Conservation (phyloP, 2,888 invertebrate species). For the Pemphredon lugubris region DNA sequence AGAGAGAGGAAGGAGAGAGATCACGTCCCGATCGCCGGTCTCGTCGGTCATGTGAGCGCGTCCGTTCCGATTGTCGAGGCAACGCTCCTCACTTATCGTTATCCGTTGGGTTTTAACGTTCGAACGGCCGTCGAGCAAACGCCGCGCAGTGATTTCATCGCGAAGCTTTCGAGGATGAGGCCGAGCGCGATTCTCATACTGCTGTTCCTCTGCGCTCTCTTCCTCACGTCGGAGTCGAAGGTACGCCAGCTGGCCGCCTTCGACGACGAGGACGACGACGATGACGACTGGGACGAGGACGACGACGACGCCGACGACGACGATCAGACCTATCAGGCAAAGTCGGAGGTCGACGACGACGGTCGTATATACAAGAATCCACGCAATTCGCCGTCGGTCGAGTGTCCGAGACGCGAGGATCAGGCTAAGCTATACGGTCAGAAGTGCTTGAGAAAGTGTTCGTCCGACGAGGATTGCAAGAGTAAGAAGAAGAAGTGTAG, state of each 20-base stretch:
- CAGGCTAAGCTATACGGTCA: conserved; percentile 92
- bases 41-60: conserved; percentile 56
- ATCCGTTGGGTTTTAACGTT: conserved; percentile 1
- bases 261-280: conserved; percentile 77
- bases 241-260: conserved; percentile 73
- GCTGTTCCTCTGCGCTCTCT: conserved; percentile 69
- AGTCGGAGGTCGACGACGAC: conserved; percentile 88
- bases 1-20: not conserved
- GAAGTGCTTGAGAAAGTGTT: conserved; percentile 95
- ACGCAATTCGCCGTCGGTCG: conserved; percentile 91
- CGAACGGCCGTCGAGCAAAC: not conserved
- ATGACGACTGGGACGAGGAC: conserved; percentile 82
- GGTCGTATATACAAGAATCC: conserved; percentile 93
- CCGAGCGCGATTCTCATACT: conserved; percentile 68
- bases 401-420: conserved; percentile 93
- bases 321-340: conserved; percentile 76
- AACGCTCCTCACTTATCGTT: too few species aligned
- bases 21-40: too few species aligned
- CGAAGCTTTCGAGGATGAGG: conserved; percentile 74
- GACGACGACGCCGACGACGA: conserved; percentile 82
- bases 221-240: conserved; percentile 75
- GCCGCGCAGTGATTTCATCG: not conserved
- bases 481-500: conserved; percentile 98
- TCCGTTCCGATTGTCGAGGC: too few species aligned
- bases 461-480: conserved; percentile 96